phyloP scores from a whole-genome alignment of 1,140 invertebrate genomes.

The Brachionus plicatilis region DNA sequence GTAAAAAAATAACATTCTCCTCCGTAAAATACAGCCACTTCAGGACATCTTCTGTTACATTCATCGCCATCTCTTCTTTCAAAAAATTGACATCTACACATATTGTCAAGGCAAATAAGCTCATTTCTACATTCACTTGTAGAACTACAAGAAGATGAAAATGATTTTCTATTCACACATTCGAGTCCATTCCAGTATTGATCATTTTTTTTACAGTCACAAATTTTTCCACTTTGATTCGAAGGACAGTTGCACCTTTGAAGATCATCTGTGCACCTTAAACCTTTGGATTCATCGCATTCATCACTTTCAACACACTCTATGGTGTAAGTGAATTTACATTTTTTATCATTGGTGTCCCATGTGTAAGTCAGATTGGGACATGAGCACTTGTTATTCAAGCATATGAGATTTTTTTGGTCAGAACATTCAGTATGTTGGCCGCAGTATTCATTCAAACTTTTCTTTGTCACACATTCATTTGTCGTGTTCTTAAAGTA shows the following conservation, averaged over 20 bases:
- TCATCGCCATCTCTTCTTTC: not conserved
- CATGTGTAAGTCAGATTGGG: not conserved
- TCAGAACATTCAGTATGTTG: not conserved
- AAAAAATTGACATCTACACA: not conserved
- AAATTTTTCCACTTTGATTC: not conserved
- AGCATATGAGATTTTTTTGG: not conserved
- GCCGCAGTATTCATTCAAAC: not conserved
- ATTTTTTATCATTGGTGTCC: not conserved
- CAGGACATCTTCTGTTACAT: not conserved
- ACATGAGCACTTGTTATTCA: not conserved
- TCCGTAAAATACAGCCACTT: not conserved
- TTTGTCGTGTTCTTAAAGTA: not conserved
- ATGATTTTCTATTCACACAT: not conserved
- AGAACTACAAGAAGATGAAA: not conserved
- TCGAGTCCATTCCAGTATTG: not conserved
- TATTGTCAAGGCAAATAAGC: not conserved
- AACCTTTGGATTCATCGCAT: not conserved
- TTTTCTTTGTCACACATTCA: not conserved
- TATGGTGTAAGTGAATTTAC: not conserved
- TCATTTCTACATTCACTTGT: not conserved
- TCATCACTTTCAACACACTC: not conserved
- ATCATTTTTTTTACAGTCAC: not conserved
- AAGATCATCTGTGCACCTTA: not conserved
- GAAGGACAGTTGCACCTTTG: not conserved
- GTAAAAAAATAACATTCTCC: no score